Base-by-base conservation (phyloP, 2,888 invertebrate genomes). In the Physocephala rufipes region DNA sequence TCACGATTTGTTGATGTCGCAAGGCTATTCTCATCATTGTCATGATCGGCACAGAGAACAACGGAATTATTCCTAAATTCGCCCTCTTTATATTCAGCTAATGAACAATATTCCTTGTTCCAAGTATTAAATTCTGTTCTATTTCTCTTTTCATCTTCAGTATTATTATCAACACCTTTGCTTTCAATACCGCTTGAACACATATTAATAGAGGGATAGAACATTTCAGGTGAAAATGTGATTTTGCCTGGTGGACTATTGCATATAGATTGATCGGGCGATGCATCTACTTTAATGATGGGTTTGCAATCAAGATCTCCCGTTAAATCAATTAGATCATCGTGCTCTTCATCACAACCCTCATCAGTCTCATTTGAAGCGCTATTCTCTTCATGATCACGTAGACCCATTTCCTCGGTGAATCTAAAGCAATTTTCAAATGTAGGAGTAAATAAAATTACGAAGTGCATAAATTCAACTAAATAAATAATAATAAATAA, bases 261-360 rank as follows among this genome's bases (percentile, higher is more conserved):
- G 13, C 47, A 49, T 30, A 15, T 30, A 7, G 67, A 67, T 19
- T 26, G 28, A 24, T 19, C 15, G 12, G 24, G 24, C 16, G 69
- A 67, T 1, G 47, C 24, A 59, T 73, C 70, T 43, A 53, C 30
- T 65, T 70, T 73, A 16, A 73, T 71, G 45, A 61, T 59, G 12
- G 72, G 73, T 61, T 75, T 75, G 15, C 73, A 65, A 43, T 75
- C 75, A n/a, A 69, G 62, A 36, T 75, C 75, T 15, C 72, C 74
- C 7, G 75, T 73, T 24, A 75, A 68, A 47, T 75, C 75, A 30
- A 75, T 70, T 13, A 73, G 49, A 49, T 73, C 70, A 21, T 70
- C 69, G 9, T 49, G 30, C 21, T 75, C 75, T 0, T 71, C 71
- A 21, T 73, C 71, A 26, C 58, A 55, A 16, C 24, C 21, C 0